These are phyloP conservation scores for mouse (Mus musculus) DNA, from an alignment of 2,113 vertebrate species.

Conservation along the genomic window GRCm39 chr12:45115501-45116000, in stretches of 20 bases:
- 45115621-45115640: conserved; percentile 21
- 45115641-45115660: conserved; percentile 14
- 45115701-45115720: conserved; percentile 14
- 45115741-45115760: conserved; percentile 29
- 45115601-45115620: not conserved
- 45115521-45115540: not conserved
- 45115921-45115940: not conserved
- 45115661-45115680: conserved; percentile 20
- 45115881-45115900: not conserved
- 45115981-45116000: not conserved
- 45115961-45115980: not conserved
- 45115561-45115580: not conserved
- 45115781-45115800: conserved; percentile 20
- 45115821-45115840: not conserved
- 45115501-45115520: not conserved
- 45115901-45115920: not conserved
- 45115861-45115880: not conserved
- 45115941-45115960: not conserved
- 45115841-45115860: not conserved
- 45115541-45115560: not conserved
- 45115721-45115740: not conserved
- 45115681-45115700: conserved; percentile 45
- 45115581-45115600: not conserved
- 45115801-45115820: conserved; percentile 28
- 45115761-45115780: conserved; percentile 48